Base-by-base conservation (phyloP, 2,113 vertebrate genomes). In the Vicugna pacos region DNA sequence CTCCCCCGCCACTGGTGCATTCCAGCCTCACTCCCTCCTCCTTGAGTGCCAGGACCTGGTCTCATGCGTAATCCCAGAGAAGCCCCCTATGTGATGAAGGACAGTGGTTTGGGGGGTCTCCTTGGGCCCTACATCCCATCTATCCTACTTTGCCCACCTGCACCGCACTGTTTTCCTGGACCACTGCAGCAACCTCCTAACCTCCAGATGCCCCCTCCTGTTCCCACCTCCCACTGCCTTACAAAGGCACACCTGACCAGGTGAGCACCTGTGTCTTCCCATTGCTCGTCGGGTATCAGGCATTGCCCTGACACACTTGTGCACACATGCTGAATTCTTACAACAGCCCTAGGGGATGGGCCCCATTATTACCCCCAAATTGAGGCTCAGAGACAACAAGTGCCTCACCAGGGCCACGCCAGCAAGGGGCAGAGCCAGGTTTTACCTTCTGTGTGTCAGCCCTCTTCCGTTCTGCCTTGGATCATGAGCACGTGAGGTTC, bases 221-320 rank as follows among this genome's bases (percentile, higher is more conserved):
- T 3, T 26, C 20, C 24, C 5, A 0, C 20, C 38, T 60, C 19
- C 5, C 56, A 4, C 20, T 6, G 16, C 60, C 30, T 48, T 4
- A 22, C 24, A 5, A 24, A 62, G 24, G 38, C 22, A 9, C 4
- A 58, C n/a, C 58, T 35, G 2, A 17, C n/a, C 72, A 28, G 15
- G 6, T 19, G 72, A 15, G 13, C 2, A 2, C 38, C 17, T 30
- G 22, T 9, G 50, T 28, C 11, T 56, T 26, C n/a, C 6, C 5
- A 6, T 48, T 56, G 67, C 77, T 22, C 26, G 28, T 6, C 48
- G 15, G 35, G 30, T 12, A 1, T 16, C 67, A 14, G 48, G 16
- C 48, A 8, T 65, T 30, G 46, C 70, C 16, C 70, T 0, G 0
- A 52, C 54, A 10, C 5, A 5, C 0, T 0, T 8, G 6, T 26